Percentiles rank a stretch among this genome's conserved stretches.
phyloP scores from a whole-genome alignment of 2,797 vertebrate genomes.

The Peromyscus eremicus region DNA sequence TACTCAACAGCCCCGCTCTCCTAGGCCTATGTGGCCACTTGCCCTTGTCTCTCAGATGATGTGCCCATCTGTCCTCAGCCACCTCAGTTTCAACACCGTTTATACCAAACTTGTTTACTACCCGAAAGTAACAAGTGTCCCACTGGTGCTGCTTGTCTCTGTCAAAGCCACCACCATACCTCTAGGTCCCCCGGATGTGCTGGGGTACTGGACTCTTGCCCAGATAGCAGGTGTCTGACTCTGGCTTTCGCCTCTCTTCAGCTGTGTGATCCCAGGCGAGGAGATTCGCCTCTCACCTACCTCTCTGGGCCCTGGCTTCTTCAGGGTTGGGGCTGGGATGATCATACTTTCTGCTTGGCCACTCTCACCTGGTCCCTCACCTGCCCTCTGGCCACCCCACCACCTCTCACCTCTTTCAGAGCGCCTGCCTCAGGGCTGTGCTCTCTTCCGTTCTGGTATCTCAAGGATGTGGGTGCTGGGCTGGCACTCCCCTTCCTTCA shows the following conservation, averaged over 20 bases:
- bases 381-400: neutral
- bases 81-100: neutral
- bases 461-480: neutral
- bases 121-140: neutral
- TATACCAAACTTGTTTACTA: neutral
- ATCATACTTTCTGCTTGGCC: neutral
- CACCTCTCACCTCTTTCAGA: neutral
- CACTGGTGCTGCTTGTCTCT: neutral
- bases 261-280: neutral
- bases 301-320: neutral
- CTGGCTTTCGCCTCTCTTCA: neutral
- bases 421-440: neutral
- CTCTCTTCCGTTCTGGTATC: neutral
- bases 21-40: neutral
- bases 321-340: neutral
- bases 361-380: neutral
- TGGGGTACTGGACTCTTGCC: neutral
- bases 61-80: neutral
- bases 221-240: neutral
- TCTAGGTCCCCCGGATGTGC: neutral
- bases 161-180: neutral
- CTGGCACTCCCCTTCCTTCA: neutral
- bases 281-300: neutral
- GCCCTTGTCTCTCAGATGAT: neutral
- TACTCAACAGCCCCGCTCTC: neutral